Conservation (phyloP, 2,113 vertebrate species). For the Cryptotis parvus region DNA sequence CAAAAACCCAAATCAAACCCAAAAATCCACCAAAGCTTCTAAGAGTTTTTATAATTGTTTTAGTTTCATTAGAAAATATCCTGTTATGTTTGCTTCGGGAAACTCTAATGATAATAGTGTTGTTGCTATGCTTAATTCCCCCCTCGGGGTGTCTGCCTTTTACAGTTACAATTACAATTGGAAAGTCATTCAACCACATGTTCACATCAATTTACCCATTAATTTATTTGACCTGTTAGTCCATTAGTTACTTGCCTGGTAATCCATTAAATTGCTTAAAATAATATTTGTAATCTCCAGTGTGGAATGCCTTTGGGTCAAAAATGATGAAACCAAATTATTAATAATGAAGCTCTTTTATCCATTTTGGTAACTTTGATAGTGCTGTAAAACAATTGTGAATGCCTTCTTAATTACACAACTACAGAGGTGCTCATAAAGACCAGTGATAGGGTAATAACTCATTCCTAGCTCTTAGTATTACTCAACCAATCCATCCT, state of each 20-base stretch:
- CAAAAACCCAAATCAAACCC: constrained; percentile 65
- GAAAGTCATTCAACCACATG: constrained; percentile 86
- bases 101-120: constrained; percentile 86
- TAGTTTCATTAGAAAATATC: constrained; percentile 90
- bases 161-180: constrained; percentile 87
- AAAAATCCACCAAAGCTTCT: constrained; percentile 77
- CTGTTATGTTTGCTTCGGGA: constrained; percentile 86
- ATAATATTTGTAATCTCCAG: constrained; percentile 73
- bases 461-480: constrained; percentile 59
- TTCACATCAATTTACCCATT: constrained; percentile 87
- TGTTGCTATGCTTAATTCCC: constrained; percentile 83
- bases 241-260: constrained; percentile 77
- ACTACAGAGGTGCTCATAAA: constrained; percentile 78
- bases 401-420: constrained; percentile 80
- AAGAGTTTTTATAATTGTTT: constrained; percentile 89
- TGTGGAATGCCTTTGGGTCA: constrained; percentile 73
- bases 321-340: constrained; percentile 75
- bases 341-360: constrained; percentile 75
- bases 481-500: constrained; percentile 56
- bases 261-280: constrained; percentile 81
- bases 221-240: constrained; percentile 89
- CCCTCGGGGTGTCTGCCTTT: constrained; percentile 86
- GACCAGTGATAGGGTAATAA: constrained; percentile 70
- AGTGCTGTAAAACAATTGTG: constrained; percentile 79
- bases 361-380: constrained; percentile 78